These are phyloP conservation scores for Actinopyga echinites DNA, from an alignment of 53 echinoderm and acorn worm genomes.

Conservation along the genomic window DNA sequence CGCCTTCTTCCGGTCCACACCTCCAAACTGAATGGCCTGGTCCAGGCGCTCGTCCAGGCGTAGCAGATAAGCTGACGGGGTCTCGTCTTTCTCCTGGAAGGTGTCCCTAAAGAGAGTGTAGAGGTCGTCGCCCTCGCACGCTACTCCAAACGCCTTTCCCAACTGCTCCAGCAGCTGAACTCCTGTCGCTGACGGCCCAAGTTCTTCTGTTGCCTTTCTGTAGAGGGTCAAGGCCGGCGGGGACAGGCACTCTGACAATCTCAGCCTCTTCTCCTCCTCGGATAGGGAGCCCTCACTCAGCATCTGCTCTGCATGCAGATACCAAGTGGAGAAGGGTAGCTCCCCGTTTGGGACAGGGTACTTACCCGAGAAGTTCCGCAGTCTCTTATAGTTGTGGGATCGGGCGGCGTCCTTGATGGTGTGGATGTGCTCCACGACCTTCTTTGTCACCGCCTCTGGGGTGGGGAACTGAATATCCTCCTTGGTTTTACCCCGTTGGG, in stretches of 20 bases:
- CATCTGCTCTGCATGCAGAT: conserved; percentile 39
- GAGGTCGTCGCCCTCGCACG: conserved; percentile 55
- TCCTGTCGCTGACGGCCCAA: not conserved
- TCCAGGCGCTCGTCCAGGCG: conserved; percentile 38
- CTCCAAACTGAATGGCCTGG: conserved; percentile 30
- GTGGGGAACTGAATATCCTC: conserved; percentile 1
- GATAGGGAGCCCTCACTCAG: conserved; percentile 26
- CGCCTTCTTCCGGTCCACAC: conserved; percentile 10
- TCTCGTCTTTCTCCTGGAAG: conserved; percentile 39
- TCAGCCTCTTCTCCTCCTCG: conserved; percentile 39
- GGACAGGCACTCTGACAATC: conserved; percentile 37
- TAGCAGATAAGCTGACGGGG: conserved; percentile 28
- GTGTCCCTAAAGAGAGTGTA: conserved; percentile 44
- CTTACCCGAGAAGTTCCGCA: conserved; percentile 59
- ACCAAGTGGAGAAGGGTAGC: not conserved
- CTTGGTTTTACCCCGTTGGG: conserved; percentile 26
- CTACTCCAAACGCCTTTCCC: conserved; percentile 41
- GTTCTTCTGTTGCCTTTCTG: conserved; percentile 34
- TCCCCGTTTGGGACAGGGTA: conserved; percentile 48
- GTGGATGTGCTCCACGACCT: conserved; percentile 19
- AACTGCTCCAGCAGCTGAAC: conserved; percentile 24
- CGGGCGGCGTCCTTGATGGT: not conserved
- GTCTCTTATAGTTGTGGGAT: conserved; percentile 5
- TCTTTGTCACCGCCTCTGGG: not conserved
- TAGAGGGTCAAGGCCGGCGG: conserved; percentile 44